Base-by-base conservation (phyloP, 2,797 vertebrate species). In the Gymnodraco acuticeps region DNA sequence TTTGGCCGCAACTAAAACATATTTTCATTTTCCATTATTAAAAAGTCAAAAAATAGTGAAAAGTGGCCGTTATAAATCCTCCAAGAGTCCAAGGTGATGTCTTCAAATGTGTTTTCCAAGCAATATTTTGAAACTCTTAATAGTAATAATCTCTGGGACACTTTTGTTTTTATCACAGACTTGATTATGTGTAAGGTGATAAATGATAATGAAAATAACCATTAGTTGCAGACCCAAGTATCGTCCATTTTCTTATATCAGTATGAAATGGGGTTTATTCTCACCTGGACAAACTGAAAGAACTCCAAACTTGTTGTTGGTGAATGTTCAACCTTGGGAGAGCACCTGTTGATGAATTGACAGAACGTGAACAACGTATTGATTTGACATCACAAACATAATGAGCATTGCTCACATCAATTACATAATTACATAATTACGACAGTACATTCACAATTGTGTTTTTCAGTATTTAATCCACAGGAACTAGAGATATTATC, bases 381-480 rank as follows among this genome's bases (percentile, higher is more conserved):
- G 27, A 60, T 67, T 80, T 63, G 14, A 16, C 15, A 3, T 48
- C 13, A 19, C 11, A 20, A 33, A 56, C 42, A 19, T 16, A 7
- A 5, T n/a, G 1, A 43, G 10, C 17, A 51, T 73, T 64, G 66
- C 66, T 66, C 13, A 5, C 43, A 19, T 15, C 13, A 33, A 67
- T 47, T 16, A 42, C 4, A 33, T 12, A n/a, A n/a, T n/a, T n/a
- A n/a, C n/a, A n/a, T n/a, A n/a, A n/a, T n/a, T n/a, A n/a, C n/a
- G 23, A 47, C 2, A 2, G 23, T 23, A 19, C 16, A 43, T 43
- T 62, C 9, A n/a, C 9, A 23, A 41, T 27, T 15, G 8, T n/a
- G 5, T 45, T 67, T 48, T 58, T 47, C 31, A 69, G 60, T 76
- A 16, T 85, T 86, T 23, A 77, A 11, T 23, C 38, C 51, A 62